A percentile compares a stretch with the other conserved stretches of the same genome.
Evolutionary conservation across 2,888 invertebrate species (phyloP).

Genomic region (Eristalis pertinax): DNA sequence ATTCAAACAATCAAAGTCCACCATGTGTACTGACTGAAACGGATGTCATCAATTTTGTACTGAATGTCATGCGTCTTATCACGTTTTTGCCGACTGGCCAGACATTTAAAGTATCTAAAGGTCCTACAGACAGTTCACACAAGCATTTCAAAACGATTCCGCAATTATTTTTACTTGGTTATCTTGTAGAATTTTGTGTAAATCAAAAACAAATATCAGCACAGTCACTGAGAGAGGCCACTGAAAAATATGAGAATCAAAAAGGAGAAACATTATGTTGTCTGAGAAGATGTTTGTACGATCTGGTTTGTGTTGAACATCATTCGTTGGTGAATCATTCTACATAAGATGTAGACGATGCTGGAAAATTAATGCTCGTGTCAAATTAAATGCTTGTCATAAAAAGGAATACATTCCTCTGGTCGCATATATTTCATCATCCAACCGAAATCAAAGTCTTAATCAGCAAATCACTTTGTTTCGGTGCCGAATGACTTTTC

Average conservation of each 20-base stretch:
- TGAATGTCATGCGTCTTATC: conserved; percentile 15
- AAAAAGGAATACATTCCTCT: no score
- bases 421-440: background rate
- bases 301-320: no score
- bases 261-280: background rate
- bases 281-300: background rate
- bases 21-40: background rate
- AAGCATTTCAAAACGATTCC: background rate
- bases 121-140: background rate
- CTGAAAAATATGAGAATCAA: conserved; percentile 6
- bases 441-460: background rate
- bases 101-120: background rate
- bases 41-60: background rate
- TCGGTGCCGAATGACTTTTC: background rate
- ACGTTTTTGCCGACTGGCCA: background rate
- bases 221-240: background rate
- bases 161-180: background rate
- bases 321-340: background rate
- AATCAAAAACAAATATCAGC: background rate
- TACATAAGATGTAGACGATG: background rate
- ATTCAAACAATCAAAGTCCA: conserved; percentile 14
- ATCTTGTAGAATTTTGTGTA: background rate
- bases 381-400: background rate
- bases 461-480: background rate
- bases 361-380: no score